These are phyloP conservation scores for Carassius carassius DNA, from an alignment of 2,113 vertebrate species.

Conservation along the genomic window DNA sequence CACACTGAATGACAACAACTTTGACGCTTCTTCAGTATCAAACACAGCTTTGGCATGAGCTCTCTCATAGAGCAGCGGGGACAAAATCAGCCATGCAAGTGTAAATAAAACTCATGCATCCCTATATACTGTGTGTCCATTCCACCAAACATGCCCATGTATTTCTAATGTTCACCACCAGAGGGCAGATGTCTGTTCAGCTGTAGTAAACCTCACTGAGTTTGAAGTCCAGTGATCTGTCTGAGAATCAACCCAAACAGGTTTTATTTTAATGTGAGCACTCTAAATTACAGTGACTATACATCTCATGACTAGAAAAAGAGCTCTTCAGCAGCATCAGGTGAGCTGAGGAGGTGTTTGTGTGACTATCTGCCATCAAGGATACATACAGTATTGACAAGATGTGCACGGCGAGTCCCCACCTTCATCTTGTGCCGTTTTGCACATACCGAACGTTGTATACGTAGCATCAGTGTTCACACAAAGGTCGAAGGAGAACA, in stretches of 20 bases:
- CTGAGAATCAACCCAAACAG: not conserved
- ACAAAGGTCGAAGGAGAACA: not conserved
- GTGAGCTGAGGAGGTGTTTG: not conserved
- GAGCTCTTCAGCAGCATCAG: not conserved
- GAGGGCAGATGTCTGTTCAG: not conserved
- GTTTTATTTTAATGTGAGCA: not conserved
- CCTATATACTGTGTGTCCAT: not conserved
- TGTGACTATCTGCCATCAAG: not conserved
- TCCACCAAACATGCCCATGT: not conserved
- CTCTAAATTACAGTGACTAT: not conserved
- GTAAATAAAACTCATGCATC: not conserved
- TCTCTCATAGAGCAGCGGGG: not conserved
- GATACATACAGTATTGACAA: not conserved
- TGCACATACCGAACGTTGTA: not conserved
- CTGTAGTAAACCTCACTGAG: not conserved
- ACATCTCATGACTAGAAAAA: not conserved
- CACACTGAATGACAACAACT: not conserved
- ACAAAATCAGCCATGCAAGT: not conserved
- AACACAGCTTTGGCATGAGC: not conserved
- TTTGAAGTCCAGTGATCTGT: not conserved
- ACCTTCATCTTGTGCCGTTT: not conserved
- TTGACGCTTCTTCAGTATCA: not conserved
- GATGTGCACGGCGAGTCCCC: not conserved
- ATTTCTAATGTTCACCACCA: not conserved
- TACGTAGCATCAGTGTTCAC: not conserved